phyloP scores from a whole-genome alignment of 2,113 vertebrate species.

The Sturnira hondurensis region DNA sequence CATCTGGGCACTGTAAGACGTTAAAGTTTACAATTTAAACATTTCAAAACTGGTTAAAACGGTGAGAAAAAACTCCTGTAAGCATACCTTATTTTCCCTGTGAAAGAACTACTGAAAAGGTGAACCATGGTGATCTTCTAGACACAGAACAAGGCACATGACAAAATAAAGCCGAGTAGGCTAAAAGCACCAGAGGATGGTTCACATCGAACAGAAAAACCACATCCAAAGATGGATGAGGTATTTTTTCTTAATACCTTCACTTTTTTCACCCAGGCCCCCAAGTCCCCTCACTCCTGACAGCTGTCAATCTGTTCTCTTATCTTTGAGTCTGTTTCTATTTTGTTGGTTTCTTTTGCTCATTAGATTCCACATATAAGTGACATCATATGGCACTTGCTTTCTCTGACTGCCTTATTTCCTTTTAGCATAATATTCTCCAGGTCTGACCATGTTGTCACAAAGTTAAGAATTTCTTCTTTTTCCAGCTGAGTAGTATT shows the following conservation, averaged over 20 bases:
- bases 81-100: background rate
- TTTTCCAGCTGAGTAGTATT: background rate
- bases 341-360: too few relatives aligned
- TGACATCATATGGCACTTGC: too few relatives aligned
- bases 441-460: too few relatives aligned
- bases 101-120: background rate
- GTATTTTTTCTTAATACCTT: background rate
- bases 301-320: background rate
- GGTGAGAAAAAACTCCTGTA: background rate
- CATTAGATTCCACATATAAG: too few relatives aligned
- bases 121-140: background rate
- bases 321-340: background rate
- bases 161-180: background rate
- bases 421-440: too few relatives aligned
- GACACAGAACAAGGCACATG: background rate
- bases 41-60: background rate
- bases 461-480: background rate
- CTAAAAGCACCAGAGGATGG: background rate
- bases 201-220: background rate
- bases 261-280: background rate
- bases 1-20: background rate
- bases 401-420: too few relatives aligned
- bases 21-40: background rate
- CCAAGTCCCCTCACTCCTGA: background rate
- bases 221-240: background rate